Percentiles rank a stretch among this genome's conserved stretches.
Evolutionary conservation across 2,113 vertebrate genomes (phyloP).

Genomic region (Bos javanicus): DNA sequence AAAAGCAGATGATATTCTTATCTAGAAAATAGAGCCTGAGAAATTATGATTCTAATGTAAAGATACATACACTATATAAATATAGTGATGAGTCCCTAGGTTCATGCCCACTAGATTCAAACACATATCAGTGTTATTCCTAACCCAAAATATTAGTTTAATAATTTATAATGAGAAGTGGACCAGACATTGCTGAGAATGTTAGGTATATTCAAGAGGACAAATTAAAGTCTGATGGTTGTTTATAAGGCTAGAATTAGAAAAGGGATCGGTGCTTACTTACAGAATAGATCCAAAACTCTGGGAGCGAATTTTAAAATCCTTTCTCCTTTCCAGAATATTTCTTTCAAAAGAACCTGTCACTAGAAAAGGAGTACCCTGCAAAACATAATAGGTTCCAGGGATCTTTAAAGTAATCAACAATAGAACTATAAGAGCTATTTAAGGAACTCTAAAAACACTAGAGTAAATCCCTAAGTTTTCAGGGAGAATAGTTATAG

Average conservation of each 20-base stretch:
- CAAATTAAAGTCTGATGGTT: neutral
- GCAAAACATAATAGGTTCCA: neutral
- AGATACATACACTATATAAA: neutral
- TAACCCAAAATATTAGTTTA: neutral
- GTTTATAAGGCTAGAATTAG: neutral
- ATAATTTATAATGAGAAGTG: neutral
- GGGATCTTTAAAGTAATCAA: neutral
- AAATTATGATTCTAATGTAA: neutral
- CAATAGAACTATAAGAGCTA: neutral
- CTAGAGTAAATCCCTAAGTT: neutral
- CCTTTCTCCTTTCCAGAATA: neutral
- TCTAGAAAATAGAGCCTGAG: neutral
- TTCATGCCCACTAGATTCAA: neutral
- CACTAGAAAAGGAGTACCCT: neutral
- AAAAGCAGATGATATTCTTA: conserved; percentile 8
- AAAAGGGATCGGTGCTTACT: neutral
- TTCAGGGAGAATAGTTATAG: neutral
- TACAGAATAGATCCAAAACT: neutral
- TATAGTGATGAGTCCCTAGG: neutral
- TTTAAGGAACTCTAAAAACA: neutral
- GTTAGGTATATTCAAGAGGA: neutral
- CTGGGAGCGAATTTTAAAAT: neutral
- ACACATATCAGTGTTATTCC: neutral
- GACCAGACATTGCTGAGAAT: neutral
- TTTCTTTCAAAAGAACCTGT: conserved; percentile 11